Base-by-base conservation (phyloP, 2,888 invertebrate genomes). In the Agrotis exclamationis region DNA sequence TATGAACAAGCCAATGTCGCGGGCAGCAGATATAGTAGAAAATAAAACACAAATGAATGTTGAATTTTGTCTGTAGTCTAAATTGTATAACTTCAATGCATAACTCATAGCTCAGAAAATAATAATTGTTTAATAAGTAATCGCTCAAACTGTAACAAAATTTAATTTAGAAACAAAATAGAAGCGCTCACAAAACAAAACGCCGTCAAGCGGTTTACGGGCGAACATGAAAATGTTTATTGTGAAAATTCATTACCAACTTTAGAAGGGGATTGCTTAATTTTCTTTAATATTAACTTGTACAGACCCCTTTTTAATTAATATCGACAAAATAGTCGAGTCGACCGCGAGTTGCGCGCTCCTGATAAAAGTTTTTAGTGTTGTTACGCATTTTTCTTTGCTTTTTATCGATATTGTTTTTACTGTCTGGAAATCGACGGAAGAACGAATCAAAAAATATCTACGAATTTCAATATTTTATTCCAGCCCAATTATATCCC, bases 281-380 rank as follows among this genome's bases (percentile, higher is more conserved):
- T 96, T 96, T 96, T 96, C 94, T 95, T 96, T 94, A 95, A 96
- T 95, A 96, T 95, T 94, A 95, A 96, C 94, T 96, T 96, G 95
- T 95, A 93, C 90, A 89, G 93, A 91, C 93, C 93, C 95, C 95
- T 95, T 96, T 96, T 96, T 96, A 96, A 96, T 96, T 96, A 96
- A 96, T 96, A 96, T 96, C 95, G 95, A 96, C 96, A 96, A 96
- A 96, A 94, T 96, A 95, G 95, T 93, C 93, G 89, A 91, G 90
- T 88, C 90, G 90, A 92, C 93, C 92, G 92, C 90, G 88, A 88
- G 90, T 89, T 87, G 88, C 84, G 85, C 87, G 84, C 79, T 75
- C 73, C 86, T 89, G 95, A 95, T 95, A 93, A 94, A 86, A 89
- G 80, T 83, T 79, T 83, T 66, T 93, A 93, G 94, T 82, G 94